A percentile compares a stretch with the other conserved stretches of the same genome.
Evolutionary conservation across 2,888 invertebrate genomes (phyloP).

Genomic region (Hypena proboscidalis): DNA sequence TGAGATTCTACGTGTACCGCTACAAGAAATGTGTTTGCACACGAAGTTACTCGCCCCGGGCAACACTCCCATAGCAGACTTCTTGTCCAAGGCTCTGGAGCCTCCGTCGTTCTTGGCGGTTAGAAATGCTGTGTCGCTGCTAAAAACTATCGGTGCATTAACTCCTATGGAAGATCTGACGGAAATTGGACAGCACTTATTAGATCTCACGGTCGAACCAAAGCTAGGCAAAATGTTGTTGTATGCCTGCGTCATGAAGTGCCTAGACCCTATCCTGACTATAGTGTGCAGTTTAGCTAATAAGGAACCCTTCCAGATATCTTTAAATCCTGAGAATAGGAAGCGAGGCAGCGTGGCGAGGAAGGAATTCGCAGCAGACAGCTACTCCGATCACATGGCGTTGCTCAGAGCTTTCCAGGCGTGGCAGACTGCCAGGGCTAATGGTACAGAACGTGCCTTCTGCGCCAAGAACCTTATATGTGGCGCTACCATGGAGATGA

Average conservation of each 20-base stretch:
- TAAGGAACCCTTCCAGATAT: conserved; percentile 92
- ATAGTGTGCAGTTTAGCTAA: conserved; percentile 94
- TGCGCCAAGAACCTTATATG: conserved; percentile 92
- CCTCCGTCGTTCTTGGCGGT: conserved; percentile 93
- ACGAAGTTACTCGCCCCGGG: conserved; percentile 92
- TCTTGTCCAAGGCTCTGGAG: conserved; percentile 93
- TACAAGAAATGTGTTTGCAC: conserved; percentile 96
- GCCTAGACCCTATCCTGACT: conserved; percentile 96
- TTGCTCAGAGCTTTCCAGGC: conserved; percentile 92
- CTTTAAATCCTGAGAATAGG: conserved; percentile 88
- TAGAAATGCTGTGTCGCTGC: conserved; percentile 87
- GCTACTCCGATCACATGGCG: conserved; percentile 96
- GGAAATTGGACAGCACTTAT: conserved; percentile 93
- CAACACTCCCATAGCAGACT: conserved; percentile 92
- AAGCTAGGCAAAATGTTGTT: conserved; percentile 96
- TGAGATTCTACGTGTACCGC: conserved; percentile 94
- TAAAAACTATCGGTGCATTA: conserved; percentile 94
- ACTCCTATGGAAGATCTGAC: conserved; percentile 95
- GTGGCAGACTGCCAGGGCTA: conserved; percentile 87
- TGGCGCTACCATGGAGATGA: conserved; percentile 94
- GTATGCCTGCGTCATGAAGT: conserved; percentile 95
- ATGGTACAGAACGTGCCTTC: conserved; percentile 88
- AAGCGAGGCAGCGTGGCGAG: conserved; percentile 87
- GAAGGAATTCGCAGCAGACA: conserved; percentile 89
- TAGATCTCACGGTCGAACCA: conserved; percentile 97